Conservation (phyloP, 2,888 invertebrate species). For the Nematopogon swammerdamellus region DNA sequence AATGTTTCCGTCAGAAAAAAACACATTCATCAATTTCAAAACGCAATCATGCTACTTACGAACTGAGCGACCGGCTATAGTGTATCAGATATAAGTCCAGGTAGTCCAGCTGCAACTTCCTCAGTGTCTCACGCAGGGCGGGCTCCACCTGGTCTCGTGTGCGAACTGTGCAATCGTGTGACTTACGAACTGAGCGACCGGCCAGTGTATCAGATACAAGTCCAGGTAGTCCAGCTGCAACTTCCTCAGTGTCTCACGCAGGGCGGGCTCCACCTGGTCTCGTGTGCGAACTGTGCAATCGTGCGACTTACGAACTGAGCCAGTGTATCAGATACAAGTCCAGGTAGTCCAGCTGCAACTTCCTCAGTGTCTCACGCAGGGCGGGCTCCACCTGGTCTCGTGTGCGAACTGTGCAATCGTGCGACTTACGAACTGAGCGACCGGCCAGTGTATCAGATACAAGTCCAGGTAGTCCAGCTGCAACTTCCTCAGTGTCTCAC, state of each 20-base stretch:
- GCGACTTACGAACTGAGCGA: no score
- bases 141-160: conserved; percentile 19
- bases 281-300: neutral
- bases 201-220: conserved; percentile 78
- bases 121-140: conserved; percentile 24
- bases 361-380: conserved; percentile 23
- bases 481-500: no score
- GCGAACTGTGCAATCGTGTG: no score
- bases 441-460: no score
- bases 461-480: no score
- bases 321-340: conserved; percentile 74
- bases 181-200: conserved; percentile 53
- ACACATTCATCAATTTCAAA: no score
- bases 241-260: conserved; percentile 30
- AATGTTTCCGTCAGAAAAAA: no score
- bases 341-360: conserved; percentile 24
- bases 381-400: conserved; percentile 31
- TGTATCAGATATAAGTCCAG: conserved; percentile 69
- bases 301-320: conserved; percentile 60
- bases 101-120: conserved; percentile 21
- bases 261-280: conserved; percentile 56
- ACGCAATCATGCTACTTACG: no score
- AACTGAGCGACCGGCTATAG: conserved; percentile 69
- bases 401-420: no score
- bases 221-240: conserved; percentile 28